Evolutionary conservation across 2,888 invertebrate species (phyloP), one percentile per base, ranked within the genome.

Genomic region (Macrosiphum euphorbiae): DNA sequence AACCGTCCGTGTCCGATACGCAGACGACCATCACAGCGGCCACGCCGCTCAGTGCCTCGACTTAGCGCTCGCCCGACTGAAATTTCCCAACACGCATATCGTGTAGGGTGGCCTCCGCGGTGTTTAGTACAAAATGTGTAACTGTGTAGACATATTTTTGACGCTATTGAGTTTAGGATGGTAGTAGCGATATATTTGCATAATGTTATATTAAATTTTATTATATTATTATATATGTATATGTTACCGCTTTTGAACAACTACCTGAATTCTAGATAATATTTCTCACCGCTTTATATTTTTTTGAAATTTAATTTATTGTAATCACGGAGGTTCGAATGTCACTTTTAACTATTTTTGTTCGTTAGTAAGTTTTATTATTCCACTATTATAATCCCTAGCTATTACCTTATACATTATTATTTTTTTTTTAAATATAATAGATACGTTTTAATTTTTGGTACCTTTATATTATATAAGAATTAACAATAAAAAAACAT

Each of bases 1-100:
- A 16, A 16, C n/a, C 44, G 52, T 52, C 93, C 61, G 61, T 16
- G 24, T 90, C 94, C 24, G 90, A 94, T 1, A 20, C 87, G 85
- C 93, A 89, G 28, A 50, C n/a, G n/a, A n/a, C 90, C 78, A 41
- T 35, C 50, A 52, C 67, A 24, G 61, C 41, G 5, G 47, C 0
- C 44, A 50, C 90, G 20, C 52, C 94, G 0, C 41, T 67, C 13
- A 94, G 88, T 20, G 61, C 50, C 7, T 67, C 87, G 35, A 88
- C 61, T 4, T 92, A 92, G 78, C 41, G 16, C 3, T 0, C 35
- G 2, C 1, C 78, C 16, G 67, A 20, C 35, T 8, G 7, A 5
- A n/a, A 61, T 28, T n/a, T 61, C 1, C 61, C 28, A 61, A 13
- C 61, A 13, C 28, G 11, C 28, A 5, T 55, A n/a, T 61, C 13